Evolutionary conservation across 2,888 invertebrate species (phyloP).

Genomic region (Thalpophila matura): DNA sequence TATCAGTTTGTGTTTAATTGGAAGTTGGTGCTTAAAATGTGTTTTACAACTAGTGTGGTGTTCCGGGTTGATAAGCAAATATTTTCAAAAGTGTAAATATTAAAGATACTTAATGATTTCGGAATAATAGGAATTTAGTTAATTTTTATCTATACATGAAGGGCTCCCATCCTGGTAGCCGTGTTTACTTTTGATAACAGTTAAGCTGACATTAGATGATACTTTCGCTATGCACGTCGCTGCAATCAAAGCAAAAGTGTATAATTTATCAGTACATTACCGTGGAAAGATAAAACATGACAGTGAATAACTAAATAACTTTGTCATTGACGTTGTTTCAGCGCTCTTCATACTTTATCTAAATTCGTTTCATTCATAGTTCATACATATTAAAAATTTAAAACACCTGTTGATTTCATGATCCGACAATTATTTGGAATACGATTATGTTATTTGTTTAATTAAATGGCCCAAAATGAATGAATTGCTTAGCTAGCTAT

Average conservation of each 20-base stretch:
- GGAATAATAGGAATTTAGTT: slow-evolving; percentile 15
- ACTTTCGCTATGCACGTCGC: slow-evolving; percentile 53
- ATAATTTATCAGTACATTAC: slow-evolving; percentile 50
- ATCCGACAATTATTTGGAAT: slow-evolving; percentile 37
- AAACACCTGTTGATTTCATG: slow-evolving; percentile 64
- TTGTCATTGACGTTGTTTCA: slow-evolving; percentile 40
- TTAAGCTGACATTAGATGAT: slow-evolving; percentile 51
- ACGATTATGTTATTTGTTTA: slow-evolving; percentile 43
- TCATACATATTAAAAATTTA: slow-evolving; percentile 58
- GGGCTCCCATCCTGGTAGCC: slow-evolving; percentile 32
- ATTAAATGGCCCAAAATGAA: slow-evolving; percentile 26
- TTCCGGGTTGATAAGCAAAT: slow-evolving; percentile 8
- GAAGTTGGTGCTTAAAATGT: slow-evolving; percentile 22
- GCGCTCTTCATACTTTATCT: slow-evolving; percentile 48
- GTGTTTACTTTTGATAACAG: slow-evolving; percentile 56
- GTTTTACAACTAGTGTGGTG: slow-evolving; percentile 3
- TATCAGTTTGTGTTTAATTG: slow-evolving; percentile 9
- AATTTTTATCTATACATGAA: slow-evolving; percentile 22
- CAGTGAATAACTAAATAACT: slow-evolving; percentile 48
- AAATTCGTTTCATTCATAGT: slow-evolving; percentile 60
- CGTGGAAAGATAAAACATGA: slow-evolving; percentile 50
- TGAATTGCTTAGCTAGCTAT: too few species aligned
- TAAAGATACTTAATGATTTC: too few species aligned
- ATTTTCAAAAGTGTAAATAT: slow-evolving; percentile 14
- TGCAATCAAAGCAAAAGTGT: slow-evolving; percentile 52